Evolutionary conservation across 64 coral and sea anemone species (phyloP), one percentile per base, ranked within the genome.

Genomic region (Montipora sp.): DNA sequence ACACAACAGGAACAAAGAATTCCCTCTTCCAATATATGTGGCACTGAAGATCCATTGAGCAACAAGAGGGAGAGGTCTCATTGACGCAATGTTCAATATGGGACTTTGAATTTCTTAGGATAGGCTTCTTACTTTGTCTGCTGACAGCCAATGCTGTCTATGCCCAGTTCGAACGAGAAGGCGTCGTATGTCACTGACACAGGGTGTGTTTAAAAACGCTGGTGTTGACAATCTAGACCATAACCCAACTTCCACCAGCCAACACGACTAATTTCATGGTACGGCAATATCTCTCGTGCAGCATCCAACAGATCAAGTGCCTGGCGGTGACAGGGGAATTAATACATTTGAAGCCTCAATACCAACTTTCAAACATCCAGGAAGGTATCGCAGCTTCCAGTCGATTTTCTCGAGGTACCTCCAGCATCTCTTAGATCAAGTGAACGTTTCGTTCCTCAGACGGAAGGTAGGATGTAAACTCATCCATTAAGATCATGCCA

Each of bases 231-330:
- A 94, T 58, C 86, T 94, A 21, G 87, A 94, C 43, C 87, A 90
- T 75, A 87, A 94, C 19, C 69, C 93, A 18, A 90, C 80, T 55
- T 90, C 93, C n/a, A 94, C 87, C 15, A 94, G 20, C 61, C 36
- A 81, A 11, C 20, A 86, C 18, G 80, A 86, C 48, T 74, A 87
- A 27, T 90, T 77, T 89, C 93, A 94, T 50, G 93, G 93, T 0
- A 94, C 93, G 44, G 87, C 87, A 6, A 94, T 90, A 66, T 94
- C 93, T 70, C 23, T 94, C 15, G 87, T 90, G 73, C 93, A 94
- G 48, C 87, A 94, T 49, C 87, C 87, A 13, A 89, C 79, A 5
- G 69, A 8, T 51, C 15, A 89, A n/a, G 72, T 67, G 1, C 10
- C 93, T 77, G 87, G 93, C 4, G 0, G 22, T 1, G 55, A 83